Evolutionary conservation across 2,888 invertebrate genomes (phyloP).

Genomic region (Acronicta psi): DNA sequence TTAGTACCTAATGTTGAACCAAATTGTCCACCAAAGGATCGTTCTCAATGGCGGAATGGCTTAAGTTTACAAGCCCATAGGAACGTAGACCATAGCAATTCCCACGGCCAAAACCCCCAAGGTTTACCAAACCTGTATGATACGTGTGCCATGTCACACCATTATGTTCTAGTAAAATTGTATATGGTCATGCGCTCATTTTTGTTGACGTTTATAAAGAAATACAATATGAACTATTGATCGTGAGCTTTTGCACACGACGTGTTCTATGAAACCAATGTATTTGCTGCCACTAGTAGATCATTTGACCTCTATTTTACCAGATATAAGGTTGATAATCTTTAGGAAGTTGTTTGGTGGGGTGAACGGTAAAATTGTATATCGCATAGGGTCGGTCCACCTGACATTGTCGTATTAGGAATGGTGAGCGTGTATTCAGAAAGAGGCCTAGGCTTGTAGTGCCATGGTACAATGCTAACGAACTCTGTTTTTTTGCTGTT

Average conservation of each 20-base stretch:
- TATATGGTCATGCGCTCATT: slow-evolving; percentile 79
- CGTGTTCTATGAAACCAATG: slow-evolving; percentile 59
- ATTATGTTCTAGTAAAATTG: slow-evolving; percentile 48
- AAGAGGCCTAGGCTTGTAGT: slow-evolving; percentile 64
- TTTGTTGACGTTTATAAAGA: slow-evolving; percentile 80
- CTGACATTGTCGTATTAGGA: slow-evolving; percentile 81
- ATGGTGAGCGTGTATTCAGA: slow-evolving; percentile 73
- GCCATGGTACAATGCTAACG: slow-evolving; percentile 58
- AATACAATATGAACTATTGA: slow-evolving; percentile 75
- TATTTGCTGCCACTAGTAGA: slow-evolving; percentile 13
- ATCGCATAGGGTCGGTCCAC: slow-evolving; percentile 73
- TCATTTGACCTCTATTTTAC: slow-evolving; percentile 21
- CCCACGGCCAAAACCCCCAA: slow-evolving; percentile 46
- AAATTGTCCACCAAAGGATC: neutral
- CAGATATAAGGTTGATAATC: slow-evolving; percentile 41
- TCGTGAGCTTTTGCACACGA: slow-evolving; percentile 80
- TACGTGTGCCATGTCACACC: slow-evolving; percentile 50
- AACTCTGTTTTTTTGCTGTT: slow-evolving; percentile 50
- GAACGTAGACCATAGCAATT: slow-evolving; percentile 35
- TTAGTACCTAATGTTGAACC: no score
- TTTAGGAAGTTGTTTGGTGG: slow-evolving; percentile 1
- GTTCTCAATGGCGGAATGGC: neutral
- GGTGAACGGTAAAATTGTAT: slow-evolving; percentile 33
- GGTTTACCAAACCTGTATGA: slow-evolving; percentile 43
- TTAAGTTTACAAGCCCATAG: slow-evolving; percentile 1